Evolutionary conservation across 92 coral and sea anemone genomes (phyloP), one percentile per base, ranked within the genome.

Genomic region (Scolanthus callimorphus): DNA sequence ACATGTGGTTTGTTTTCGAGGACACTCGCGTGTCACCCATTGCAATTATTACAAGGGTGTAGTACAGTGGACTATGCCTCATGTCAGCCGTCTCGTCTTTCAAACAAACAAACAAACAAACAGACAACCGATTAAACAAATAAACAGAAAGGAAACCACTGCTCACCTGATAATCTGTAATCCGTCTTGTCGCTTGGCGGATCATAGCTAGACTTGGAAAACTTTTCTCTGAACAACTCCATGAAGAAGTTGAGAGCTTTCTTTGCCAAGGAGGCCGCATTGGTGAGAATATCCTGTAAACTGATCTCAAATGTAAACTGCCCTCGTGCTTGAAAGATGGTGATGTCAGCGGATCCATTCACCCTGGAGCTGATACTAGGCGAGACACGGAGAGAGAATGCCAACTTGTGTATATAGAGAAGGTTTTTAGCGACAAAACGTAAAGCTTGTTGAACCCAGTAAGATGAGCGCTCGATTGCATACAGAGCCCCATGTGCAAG

Each of bases 361-460:
- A 87, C 73, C 13, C 62, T 64, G 45, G 82, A 49, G 30, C 57
- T 27, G 38, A 87, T 68, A 17, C 74, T 41, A 17, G 90, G 86
- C 0, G 96, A 56, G 30, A 74, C 22, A 55, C 74, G 82, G 3
- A 88, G 73, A 39, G 71, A 70, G 27, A 78, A 82, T 9, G 85
- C 49, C 3, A 78, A 77, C 60, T 60, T 60, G 60, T 85, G 88
- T 25, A 85, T 70, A 41, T 74, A 23, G 0, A 85, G 80, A 8
- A 87, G 44, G 25, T 82, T 78, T 1, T 64, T 64, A n/a, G 80
- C 62, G 0, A 59, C 63, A 24, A 63, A 66, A 21, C 65, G 69
- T 2, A 83, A 68, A 9, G 94, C 94, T 21, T 54, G 81, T 52
- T 85, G 82, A 43, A 85, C 78, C 94, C 94, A 85, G 75, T 80